phyloP scores from a whole-genome alignment of 37 sponge, comb jelly and placozoan genomes.

The Crambe crambe region DNA sequence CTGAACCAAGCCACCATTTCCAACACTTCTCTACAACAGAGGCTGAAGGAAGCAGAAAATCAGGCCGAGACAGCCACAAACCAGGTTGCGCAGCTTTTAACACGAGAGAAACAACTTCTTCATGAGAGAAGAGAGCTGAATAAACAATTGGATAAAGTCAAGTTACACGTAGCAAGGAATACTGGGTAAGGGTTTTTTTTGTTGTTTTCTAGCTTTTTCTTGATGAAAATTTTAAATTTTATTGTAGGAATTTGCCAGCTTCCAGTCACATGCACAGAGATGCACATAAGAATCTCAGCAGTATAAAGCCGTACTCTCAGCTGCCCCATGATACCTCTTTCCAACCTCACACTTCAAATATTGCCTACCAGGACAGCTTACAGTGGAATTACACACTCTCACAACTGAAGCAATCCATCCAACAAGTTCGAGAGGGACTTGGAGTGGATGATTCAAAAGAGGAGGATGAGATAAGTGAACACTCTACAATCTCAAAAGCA shows the following conservation, averaged over 20 bases:
- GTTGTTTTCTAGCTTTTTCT: background rate
- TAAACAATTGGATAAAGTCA: slow-evolving; percentile 55
- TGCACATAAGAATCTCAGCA: no score
- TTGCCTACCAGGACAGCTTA: background rate
- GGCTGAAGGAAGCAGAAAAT: slow-evolving; percentile 42
- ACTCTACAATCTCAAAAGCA: slow-evolving; percentile 5
- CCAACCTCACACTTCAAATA: no score
- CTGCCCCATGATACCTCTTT: no score
- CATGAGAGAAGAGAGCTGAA: slow-evolving; percentile 67
- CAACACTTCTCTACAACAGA: slow-evolving; percentile 17
- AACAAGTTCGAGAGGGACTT: slow-evolving; percentile 19
- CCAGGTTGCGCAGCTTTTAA: slow-evolving; percentile 53
- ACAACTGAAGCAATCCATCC: slow-evolving; percentile 33
- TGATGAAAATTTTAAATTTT: background rate
- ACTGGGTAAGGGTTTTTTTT: slow-evolving; percentile 17
- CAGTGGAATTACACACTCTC: slow-evolving; percentile 24
- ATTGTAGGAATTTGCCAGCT: no score
- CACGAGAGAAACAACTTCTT: slow-evolving; percentile 69
- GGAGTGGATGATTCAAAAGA: background rate
- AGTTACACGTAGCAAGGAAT: slow-evolving; percentile 36
- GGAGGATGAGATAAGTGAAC: slow-evolving; percentile 11
- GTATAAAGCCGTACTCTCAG: no score
- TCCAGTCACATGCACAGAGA: background rate
- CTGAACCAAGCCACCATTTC: background rate
- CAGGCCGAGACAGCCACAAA: slow-evolving; percentile 32